Conservation (phyloP, 1,140 invertebrate genomes). For the Batillaria attramentaria region DNA sequence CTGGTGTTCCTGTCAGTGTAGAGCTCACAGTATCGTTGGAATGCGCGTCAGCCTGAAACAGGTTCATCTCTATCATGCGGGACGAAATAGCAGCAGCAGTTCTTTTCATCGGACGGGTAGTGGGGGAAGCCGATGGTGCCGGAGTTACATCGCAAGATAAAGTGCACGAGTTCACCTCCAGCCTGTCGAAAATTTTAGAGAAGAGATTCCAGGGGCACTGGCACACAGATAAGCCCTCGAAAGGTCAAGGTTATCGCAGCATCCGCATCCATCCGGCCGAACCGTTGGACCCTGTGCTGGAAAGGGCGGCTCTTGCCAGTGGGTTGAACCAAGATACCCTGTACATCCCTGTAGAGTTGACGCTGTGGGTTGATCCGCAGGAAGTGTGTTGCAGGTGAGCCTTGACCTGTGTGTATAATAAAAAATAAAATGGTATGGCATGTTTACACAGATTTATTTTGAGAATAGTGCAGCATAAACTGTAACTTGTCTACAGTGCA, state of each 20-base stretch:
- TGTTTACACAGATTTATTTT: not conserved
- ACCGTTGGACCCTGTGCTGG: constrained; percentile 78
- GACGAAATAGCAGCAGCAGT: constrained; percentile 73
- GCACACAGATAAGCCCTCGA: constrained; percentile 82
- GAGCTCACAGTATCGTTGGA: too few species aligned
- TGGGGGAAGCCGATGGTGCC: constrained; percentile 61
- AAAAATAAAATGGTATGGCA: not conserved
- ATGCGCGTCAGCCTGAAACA: too few species aligned
- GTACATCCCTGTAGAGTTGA: constrained; percentile 80
- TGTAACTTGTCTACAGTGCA: not conserved
- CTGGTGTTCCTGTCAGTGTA: too few species aligned
- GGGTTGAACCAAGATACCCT: constrained; percentile 81
- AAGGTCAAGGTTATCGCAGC: constrained; percentile 84
- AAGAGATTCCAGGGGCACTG: constrained; percentile 81
- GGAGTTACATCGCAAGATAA: constrained; percentile 54
- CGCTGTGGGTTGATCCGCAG: constrained; percentile 84
- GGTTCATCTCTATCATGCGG: constrained; percentile 67
- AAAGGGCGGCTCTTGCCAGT: constrained; percentile 79
- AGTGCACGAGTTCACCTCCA: constrained; percentile 76
- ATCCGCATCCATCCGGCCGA: constrained; percentile 81
- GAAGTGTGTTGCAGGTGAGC: constrained; percentile 81
- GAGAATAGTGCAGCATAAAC: not conserved
- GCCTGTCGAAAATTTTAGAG: constrained; percentile 75
- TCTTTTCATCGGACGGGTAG: constrained; percentile 70
- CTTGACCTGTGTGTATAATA: too few species aligned